These are phyloP conservation scores for Epizoanthus illoricatus DNA, from an alignment of 92 coral and sea anemone species.

Conservation along the genomic window DNA sequence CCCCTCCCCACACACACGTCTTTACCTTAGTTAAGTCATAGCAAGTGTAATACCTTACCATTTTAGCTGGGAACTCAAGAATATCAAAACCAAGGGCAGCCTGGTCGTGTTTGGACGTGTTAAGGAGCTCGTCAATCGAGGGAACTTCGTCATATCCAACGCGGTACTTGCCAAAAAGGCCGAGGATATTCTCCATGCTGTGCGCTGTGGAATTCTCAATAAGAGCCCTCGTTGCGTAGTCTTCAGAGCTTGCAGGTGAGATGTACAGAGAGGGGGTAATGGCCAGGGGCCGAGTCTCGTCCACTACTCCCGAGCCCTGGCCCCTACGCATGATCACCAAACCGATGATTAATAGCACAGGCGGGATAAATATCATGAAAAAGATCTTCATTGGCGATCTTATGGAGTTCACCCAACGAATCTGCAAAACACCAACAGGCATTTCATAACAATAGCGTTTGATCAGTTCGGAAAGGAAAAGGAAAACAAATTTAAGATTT, in stretches of 20 bases:
- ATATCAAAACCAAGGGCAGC: constrained; percentile 65
- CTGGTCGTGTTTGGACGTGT: constrained; percentile 39
- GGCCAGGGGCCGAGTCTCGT: constrained; percentile 36
- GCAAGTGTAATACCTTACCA: constrained; percentile 29
- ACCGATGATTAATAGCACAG: constrained; percentile 66
- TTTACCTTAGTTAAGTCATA: background rate
- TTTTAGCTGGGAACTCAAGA: constrained; percentile 59
- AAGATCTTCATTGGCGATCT: constrained; percentile 70
- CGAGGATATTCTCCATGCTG: constrained; percentile 47
- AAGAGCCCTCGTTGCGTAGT: constrained; percentile 62
- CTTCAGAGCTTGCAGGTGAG: constrained; percentile 64
- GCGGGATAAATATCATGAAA: constrained; percentile 75
- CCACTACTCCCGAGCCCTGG: background rate
- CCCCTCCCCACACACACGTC: no score
- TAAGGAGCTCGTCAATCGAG: constrained; percentile 53
- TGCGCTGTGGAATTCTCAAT: constrained; percentile 69
- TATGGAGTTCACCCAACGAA: constrained; percentile 64
- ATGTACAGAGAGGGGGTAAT: constrained; percentile 66
- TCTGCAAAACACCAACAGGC: constrained; percentile 41
- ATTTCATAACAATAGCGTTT: background rate
- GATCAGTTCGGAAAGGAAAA: background rate
- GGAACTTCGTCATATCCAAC: constrained; percentile 56
- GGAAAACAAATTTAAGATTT: no score
- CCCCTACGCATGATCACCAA: constrained; percentile 51
- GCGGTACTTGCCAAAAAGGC: constrained; percentile 58